Base-by-base conservation (phyloP, 2,797 vertebrate genomes). In the Notolabrus celidotus region DNA sequence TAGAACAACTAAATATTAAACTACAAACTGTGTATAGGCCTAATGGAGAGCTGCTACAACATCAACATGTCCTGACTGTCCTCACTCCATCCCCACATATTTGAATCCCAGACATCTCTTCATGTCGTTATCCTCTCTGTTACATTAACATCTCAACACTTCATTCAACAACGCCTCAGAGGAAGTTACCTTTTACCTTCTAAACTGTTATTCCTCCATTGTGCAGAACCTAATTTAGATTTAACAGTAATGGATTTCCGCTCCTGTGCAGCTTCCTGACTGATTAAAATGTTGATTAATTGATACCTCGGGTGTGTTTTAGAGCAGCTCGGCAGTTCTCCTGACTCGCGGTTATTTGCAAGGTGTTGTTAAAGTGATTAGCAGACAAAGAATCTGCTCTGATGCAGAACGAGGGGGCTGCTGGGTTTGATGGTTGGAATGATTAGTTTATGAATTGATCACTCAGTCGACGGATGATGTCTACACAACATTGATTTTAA, bases 301-400 rank as follows among this genome's bases (percentile, higher is more conserved):
- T 62, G 55, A 56, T 23, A 20, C n/a, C 31, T 71, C 15, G 2
- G 61, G 31, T 27, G 43, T 19, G 61, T 67, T 67, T 42, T 0
- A 8, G 25, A 45, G 6, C 31, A 61, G 42, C 39, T 77, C 74
- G 58, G 73, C 68, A 23, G 38, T 41, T 46, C 16, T 45, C 0
- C 34, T 14, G 54, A 64, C 50, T 54, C 50, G 29, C 52, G 20
- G 7, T 14, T 2, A 43, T 42, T 22, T 17, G 3, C 39, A 36
- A 42, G 41, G 38, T 9, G 47, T 50, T 22, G 10, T 45, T 33
- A 11, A 43, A 41, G 42, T 61, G 58, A 19, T 59, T 41, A 53
- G 1, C 27, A 0, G 8, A 2, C 12, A 1, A 42, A 52, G 36
- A 59, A 45, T 27, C 14, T 11, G 43, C 25, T 19, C 11, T 1